Percentiles rank a stretch among this genome's conserved stretches.
Conservation (phyloP, 2,888 invertebrate genomes). For the Acleris emargana region DNA sequence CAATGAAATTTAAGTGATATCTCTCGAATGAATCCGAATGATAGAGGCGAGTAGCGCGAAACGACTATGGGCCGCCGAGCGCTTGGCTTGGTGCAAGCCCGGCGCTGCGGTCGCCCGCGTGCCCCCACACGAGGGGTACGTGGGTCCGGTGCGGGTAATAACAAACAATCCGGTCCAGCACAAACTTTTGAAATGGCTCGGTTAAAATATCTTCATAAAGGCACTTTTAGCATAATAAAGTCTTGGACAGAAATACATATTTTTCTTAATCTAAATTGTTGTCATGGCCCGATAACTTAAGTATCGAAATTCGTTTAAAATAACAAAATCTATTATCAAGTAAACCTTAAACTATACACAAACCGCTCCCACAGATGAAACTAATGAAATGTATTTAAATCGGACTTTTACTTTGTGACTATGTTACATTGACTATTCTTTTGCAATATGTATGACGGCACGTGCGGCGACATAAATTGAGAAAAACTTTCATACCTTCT, state of each 20-base stretch:
- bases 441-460: constrained; percentile 1
- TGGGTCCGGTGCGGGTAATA: not conserved
- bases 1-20: constrained; percentile 5
- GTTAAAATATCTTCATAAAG: constrained; percentile 10
- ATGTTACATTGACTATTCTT: constrained; percentile 65
- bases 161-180: no score
- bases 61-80: no score
- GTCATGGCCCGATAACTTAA: constrained; percentile 81
- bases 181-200: constrained; percentile 24
- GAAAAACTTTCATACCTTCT: constrained; percentile 54
- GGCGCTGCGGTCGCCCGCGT: no score
- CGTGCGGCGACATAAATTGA: not conserved
- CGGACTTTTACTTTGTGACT: constrained; percentile 73
- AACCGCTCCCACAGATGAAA: constrained; percentile 76
- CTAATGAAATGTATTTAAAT: constrained; percentile 57
- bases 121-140: not conserved
- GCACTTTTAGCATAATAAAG: constrained; percentile 45
- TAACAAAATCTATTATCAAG: constrained; percentile 68
- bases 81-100: no score
- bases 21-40: not conserved
- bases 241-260: constrained; percentile 70
- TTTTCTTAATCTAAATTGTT: constrained; percentile 68
- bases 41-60: no score
- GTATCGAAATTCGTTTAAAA: constrained; percentile 70
- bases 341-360: constrained; percentile 72